Evolutionary conservation across 2,888 invertebrate species (phyloP).

Genomic region (Eustalomyia histrio): DNA sequence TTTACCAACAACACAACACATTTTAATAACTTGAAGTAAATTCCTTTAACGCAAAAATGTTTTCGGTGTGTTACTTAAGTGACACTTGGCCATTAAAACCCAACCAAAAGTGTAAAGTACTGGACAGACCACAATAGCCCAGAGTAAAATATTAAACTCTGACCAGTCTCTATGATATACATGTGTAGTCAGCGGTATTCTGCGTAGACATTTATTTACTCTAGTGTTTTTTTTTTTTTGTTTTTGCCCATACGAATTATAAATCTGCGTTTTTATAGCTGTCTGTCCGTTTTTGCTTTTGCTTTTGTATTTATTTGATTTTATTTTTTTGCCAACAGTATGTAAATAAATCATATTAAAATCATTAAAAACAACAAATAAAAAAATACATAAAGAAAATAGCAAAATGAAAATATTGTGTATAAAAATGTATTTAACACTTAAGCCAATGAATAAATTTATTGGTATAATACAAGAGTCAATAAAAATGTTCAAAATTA

Average conservation of each 20-base stretch:
- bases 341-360: constrained; percentile 56
- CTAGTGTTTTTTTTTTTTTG: no score
- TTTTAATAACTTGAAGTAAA: constrained; percentile 57
- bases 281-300: neutral
- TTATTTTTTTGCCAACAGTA: constrained; percentile 12
- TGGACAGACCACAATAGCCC: neutral
- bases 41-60: constrained; percentile 46
- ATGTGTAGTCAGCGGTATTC: neutral
- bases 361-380: constrained; percentile 38
- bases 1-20: constrained; percentile 42
- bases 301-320: neutral
- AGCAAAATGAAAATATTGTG: constrained; percentile 25
- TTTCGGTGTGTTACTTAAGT: constrained; percentile 24
- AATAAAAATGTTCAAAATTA: constrained; percentile 53
- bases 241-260: neutral
- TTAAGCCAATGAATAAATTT: constrained; percentile 45
- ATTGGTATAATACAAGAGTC: constrained; percentile 28
- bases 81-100: constrained; percentile 48
- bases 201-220: neutral
- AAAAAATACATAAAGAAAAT: constrained; percentile 5
- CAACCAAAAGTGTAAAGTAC: neutral
- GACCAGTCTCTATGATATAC: neutral
- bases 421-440: constrained; percentile 53
- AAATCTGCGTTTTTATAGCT: neutral
- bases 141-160: neutral